Evolutionary conservation across 1,140 invertebrate species (phyloP), one percentile per base, ranked within the genome.

Genomic region (Coenobita brevimanus): DNA sequence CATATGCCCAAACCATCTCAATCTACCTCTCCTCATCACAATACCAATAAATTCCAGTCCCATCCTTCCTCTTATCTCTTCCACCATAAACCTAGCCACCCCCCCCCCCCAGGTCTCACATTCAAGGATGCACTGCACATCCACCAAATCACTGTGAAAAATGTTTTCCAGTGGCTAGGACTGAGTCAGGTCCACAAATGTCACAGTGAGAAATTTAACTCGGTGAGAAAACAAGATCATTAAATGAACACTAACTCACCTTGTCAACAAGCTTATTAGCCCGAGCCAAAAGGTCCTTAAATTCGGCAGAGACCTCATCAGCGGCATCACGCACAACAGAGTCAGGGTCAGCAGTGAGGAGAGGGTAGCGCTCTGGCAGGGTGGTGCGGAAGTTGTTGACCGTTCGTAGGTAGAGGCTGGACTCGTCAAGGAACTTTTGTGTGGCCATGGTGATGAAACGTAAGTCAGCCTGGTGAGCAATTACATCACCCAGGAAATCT

Each of bases 401-500:
- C 15, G 95, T 93, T 43, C 94, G 94, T 1, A 97, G 93, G 92
- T 97, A 97, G 89, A 97, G 96, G 94, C 94, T 98, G 91, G 97
- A 97, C 92, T 98, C 97, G 91, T 98, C 97, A 54, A 98, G 95
- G 92, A 98, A 99, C 92, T 98, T 98, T 93, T 98, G 97, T 0
- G 97, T 97, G 0, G 97, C 95, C 96, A 99, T 98, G 0, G 97
- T 97, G 83, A 98, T 97, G 92, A 98, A 99, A 36, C 97, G 94
- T 1, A 98, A 93, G 93, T 99, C 98, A 0, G 97, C 98, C 92
- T 98, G 97, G 91, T 98, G 97, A 1, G 97, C 96, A 91, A 98
- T 97, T 0, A 99, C 97, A 92, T 99, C 97, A 82, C 95, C 96
- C n/a, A 97, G 95, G 92, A 99, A 97, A 89, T 97, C 96, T 50